Evolutionary conservation across 2,797 vertebrate genomes (phyloP).

Genomic region (Lithobates sylvaticus): DNA sequence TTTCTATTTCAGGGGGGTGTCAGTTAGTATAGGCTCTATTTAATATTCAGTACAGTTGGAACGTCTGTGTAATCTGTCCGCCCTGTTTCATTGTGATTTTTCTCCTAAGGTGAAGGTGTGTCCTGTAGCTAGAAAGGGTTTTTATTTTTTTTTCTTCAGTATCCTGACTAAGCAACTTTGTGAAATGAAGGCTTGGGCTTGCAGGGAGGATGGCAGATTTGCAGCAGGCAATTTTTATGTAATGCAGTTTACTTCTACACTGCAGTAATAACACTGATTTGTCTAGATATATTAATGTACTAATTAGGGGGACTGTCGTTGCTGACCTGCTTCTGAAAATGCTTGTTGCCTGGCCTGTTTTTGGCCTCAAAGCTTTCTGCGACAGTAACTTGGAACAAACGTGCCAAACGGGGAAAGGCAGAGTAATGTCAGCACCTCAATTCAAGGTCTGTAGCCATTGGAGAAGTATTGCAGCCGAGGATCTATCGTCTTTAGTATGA

Average conservation of each 20-base stretch:
- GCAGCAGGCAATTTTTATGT: neutral
- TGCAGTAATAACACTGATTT: too few species aligned
- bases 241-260: neutral
- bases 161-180: constrained; percentile 45
- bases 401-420: too few species aligned
- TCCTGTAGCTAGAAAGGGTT: neutral
- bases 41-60: neutral
- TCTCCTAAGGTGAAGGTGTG: constrained; percentile 38
- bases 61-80: neutral
- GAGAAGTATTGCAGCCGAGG: too few species aligned
- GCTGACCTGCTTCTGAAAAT: too few species aligned
- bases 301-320: too few species aligned
- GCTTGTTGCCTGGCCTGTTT: too few species aligned
- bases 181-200: neutral
- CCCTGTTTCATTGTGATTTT: constrained; percentile 13
- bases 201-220: neutral
- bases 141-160: neutral
- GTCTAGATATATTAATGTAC: too few species aligned
- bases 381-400: too few species aligned
- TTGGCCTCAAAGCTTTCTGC: too few species aligned
- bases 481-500: too few species aligned
- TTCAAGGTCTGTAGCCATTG: too few species aligned
- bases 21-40: neutral
- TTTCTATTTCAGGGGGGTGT: neutral
- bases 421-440: too few species aligned